Conservation (phyloP, 2,113 vertebrate genomes). For the Onychostruthus taczanowskii region DNA sequence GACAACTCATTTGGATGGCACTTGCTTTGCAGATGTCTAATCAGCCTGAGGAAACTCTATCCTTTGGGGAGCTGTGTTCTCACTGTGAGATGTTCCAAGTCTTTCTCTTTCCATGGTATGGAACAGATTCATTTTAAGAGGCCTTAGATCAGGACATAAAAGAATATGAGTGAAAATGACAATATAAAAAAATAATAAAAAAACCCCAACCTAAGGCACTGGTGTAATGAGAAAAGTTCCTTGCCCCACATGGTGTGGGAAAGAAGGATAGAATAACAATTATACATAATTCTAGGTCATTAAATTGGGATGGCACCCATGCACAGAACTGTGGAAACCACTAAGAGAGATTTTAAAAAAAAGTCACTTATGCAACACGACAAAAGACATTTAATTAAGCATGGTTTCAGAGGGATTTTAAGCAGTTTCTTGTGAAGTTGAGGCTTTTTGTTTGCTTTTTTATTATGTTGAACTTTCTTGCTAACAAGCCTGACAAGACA, state of each 20-base stretch:
- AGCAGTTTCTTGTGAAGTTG: neutral
- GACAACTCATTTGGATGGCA: neutral
- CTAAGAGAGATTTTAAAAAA: neutral
- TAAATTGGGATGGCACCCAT: slow-evolving; percentile 23
- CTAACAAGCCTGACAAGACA: neutral
- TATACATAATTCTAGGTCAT: slow-evolving; percentile 59
- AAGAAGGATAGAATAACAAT: slow-evolving; percentile 12
- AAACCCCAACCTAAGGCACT: neutral
- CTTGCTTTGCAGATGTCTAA: neutral
- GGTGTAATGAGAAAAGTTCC: slow-evolving; percentile 1
- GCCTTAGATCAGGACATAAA: neutral
- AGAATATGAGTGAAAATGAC: neutral
- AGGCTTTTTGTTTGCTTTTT: neutral
- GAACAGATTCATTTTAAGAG: neutral
- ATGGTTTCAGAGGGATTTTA: neutral
- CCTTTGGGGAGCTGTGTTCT: neutral
- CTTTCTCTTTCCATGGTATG: neutral
- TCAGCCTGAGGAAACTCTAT: neutral
- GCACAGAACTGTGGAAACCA: slow-evolving; percentile 42
- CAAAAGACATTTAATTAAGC: slow-evolving; percentile 22
- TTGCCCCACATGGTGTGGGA: slow-evolving; percentile 39
- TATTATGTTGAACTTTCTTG: neutral
- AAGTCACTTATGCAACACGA: neutral
- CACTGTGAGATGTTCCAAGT: neutral
- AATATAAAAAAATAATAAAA: neutral